phyloP scores from a whole-genome alignment of 1,140 invertebrate genomes.

The Bombus affinis region DNA sequence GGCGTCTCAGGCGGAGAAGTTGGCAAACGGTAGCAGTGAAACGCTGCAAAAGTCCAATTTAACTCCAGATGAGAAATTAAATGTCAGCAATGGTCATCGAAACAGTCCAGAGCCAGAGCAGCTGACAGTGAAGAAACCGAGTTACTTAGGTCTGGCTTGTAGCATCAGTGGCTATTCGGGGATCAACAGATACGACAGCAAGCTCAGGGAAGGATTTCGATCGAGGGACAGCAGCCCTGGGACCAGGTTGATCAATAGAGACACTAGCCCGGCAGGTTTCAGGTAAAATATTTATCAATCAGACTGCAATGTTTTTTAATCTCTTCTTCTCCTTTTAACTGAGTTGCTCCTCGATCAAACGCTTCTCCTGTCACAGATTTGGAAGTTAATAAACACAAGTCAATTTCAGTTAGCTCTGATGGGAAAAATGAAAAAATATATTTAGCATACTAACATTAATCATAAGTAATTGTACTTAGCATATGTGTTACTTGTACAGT shows the following conservation, averaged over 20 bases:
- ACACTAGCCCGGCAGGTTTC: conserved; percentile 84
- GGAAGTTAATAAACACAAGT: background rate
- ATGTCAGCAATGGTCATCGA: conserved; percentile 77
- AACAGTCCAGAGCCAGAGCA: conserved; percentile 70
- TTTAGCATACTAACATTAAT: too few relatives aligned
- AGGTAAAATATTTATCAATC: conserved; percentile 74
- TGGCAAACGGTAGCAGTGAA: conserved; percentile 73
- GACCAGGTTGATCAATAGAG: conserved; percentile 82
- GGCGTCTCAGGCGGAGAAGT: conserved; percentile 61
- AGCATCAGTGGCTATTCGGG: conserved; percentile 95
- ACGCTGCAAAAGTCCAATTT: conserved; percentile 74
- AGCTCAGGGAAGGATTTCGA: conserved; percentile 87
- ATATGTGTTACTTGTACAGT: too few relatives aligned
- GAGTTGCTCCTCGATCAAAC: background rate
- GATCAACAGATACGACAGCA: conserved; percentile 91
- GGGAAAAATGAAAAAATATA: background rate
- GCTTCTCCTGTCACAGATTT: background rate
- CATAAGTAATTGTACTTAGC: too few relatives aligned
- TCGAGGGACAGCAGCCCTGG: conserved; percentile 87
- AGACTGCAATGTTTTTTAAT: too few relatives aligned
- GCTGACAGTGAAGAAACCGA: conserved; percentile 85
- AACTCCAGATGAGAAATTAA: conserved; percentile 72
- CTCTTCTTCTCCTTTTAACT: background rate
- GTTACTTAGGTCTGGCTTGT: conserved; percentile 93
- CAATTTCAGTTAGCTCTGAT: background rate